Percentiles rank a stretch among this genome's conserved stretches.
Conservation (phyloP, 2,888 invertebrate species). For the Epsilonema sp. region DNA sequence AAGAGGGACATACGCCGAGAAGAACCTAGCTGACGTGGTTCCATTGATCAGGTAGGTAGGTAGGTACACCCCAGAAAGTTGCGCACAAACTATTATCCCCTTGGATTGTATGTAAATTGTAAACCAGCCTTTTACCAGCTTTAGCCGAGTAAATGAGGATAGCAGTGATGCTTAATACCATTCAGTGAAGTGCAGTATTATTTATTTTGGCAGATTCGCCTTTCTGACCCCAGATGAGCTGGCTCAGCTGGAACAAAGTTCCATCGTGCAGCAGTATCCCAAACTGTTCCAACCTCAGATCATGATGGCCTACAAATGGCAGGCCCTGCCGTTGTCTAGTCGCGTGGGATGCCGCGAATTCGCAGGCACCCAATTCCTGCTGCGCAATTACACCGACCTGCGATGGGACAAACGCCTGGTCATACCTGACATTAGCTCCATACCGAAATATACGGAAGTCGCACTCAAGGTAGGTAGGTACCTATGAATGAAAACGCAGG, state of each 20-base stretch:
- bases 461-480: no score
- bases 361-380: slow-evolving; percentile 26
- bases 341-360: slow-evolving; percentile 27
- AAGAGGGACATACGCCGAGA: slow-evolving; percentile 16
- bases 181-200: no score
- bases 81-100: no score
- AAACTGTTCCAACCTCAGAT: slow-evolving; percentile 29
- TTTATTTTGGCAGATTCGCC: slow-evolving; percentile 44
- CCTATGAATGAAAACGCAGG: no score
- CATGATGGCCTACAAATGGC: slow-evolving; percentile 33
- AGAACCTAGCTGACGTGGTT: slow-evolving; percentile 17
- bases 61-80: no score
- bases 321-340: slow-evolving; percentile 30
- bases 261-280: slow-evolving; percentile 36
- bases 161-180: no score
- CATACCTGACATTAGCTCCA: slow-evolving; percentile 20
- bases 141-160: no score
- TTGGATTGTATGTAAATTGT: no score
- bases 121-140: no score
- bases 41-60: slow-evolving; percentile 14
- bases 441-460: slow-evolving; percentile 25
- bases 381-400: slow-evolving; percentile 32
- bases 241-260: slow-evolving; percentile 54
- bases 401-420: slow-evolving; percentile 34
- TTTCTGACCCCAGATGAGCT: slow-evolving; percentile 82